Conservation (phyloP, 2,113 vertebrate species). For the Pyrgilauda ruficollis region DNA sequence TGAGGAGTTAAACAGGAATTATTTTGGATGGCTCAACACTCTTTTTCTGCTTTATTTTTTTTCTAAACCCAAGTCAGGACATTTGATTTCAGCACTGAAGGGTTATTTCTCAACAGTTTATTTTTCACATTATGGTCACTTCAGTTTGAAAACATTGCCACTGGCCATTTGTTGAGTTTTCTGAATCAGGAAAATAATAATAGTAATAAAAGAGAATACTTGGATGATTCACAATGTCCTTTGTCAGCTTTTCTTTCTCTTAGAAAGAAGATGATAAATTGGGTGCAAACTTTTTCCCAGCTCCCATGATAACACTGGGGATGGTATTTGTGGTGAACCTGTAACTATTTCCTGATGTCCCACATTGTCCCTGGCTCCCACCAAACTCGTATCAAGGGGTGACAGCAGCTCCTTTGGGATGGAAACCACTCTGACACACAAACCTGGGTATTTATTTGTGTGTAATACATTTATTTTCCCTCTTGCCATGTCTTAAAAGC, state of each 20-base stretch:
- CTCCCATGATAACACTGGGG: accelerated
- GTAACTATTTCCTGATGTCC: background rate
- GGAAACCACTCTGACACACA: background rate
- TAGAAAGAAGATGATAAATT: background rate
- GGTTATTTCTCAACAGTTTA: conserved; percentile 16
- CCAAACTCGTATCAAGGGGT: background rate
- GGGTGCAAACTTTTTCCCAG: background rate
- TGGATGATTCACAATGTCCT: background rate
- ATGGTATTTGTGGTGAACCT: background rate
- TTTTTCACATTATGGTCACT: background rate
- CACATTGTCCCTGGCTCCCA: background rate
- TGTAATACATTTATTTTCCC: background rate
- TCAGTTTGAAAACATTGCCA: conserved; percentile 13
- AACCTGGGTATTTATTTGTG: background rate
- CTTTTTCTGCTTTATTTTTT: background rate
- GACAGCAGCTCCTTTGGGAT: background rate
- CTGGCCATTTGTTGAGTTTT: conserved; percentile 5
- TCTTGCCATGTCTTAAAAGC: background rate
- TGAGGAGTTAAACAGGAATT: background rate
- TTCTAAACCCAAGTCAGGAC: background rate
- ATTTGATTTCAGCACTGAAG: background rate
- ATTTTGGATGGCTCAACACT: background rate
- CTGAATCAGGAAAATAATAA: background rate
- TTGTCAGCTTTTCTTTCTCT: background rate
- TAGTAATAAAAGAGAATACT: background rate